These are phyloP conservation scores for Sitophilus oryzae DNA, from an alignment of 1,140 invertebrate species.

Conservation along the genomic window DNA sequence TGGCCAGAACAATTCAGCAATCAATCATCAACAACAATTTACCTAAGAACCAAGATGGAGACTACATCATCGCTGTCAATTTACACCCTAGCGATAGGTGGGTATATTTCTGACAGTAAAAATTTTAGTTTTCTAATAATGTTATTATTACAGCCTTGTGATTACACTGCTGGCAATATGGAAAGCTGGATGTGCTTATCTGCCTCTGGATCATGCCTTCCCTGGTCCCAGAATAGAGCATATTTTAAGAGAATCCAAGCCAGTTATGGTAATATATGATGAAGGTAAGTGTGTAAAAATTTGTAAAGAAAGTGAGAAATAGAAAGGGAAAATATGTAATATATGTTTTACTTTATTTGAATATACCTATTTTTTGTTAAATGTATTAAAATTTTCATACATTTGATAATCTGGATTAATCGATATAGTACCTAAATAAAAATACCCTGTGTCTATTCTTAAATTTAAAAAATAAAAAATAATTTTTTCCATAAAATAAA, in stretches of 20 bases:
- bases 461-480: too few species aligned
- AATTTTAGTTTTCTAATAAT: background rate
- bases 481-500: too few species aligned
- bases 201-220: conserved; percentile 73
- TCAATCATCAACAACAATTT: conserved; percentile 34
- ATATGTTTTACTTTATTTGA: too few species aligned
- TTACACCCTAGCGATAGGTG: conserved; percentile 61
- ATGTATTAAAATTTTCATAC: too few species aligned
- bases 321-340: too few species aligned
- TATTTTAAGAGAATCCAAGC: conserved; percentile 69
- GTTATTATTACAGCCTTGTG: conserved; percentile 49
- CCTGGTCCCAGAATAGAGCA: conserved; percentile 67
- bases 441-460: too few species aligned
- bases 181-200: conserved; percentile 76
- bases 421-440: too few species aligned
- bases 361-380: too few species aligned
- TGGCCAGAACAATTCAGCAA: conserved; percentile 29
- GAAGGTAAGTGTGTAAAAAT: conserved; percentile 32
- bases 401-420: too few species aligned
- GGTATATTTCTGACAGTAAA: background rate
- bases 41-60: conserved; percentile 54
- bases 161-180: conserved; percentile 64
- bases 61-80: conserved; percentile 66
- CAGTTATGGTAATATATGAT: conserved; percentile 63
- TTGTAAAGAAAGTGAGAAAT: background rate